Evolutionary conservation across 2,113 vertebrate genomes (phyloP).

Genomic region (Dipodomys spectabilis): DNA sequence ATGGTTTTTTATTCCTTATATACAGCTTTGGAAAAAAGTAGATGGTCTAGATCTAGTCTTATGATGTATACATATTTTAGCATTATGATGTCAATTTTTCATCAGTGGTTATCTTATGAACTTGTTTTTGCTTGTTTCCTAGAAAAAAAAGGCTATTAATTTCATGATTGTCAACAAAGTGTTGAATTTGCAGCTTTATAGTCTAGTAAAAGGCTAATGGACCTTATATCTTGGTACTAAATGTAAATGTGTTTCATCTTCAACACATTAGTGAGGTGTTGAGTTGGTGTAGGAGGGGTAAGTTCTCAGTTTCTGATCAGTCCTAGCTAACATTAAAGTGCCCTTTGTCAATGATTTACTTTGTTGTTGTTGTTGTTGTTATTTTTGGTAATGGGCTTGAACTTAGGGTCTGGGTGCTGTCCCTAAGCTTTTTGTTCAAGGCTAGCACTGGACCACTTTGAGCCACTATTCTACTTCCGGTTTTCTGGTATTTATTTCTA

Average conservation of each 20-base stretch:
- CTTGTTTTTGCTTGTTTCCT: neutral
- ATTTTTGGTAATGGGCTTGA: too few relatives aligned
- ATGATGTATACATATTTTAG: neutral
- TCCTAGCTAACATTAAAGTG: neutral
- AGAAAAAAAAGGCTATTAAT: conserved; percentile 15
- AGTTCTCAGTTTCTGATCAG: neutral
- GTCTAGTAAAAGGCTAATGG: neutral
- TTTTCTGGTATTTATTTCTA: too few relatives aligned
- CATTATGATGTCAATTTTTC: neutral
- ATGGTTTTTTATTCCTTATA: neutral
- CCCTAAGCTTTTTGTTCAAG: too few relatives aligned
- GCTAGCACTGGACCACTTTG: too few relatives aligned
- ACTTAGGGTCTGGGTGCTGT: too few relatives aligned
- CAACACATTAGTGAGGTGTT: neutral
- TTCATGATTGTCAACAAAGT: neutral
- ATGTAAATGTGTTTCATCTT: neutral
- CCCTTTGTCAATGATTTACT: neutral
- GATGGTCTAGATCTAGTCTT: neutral
- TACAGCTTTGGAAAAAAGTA: neutral
- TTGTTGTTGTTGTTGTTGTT: neutral
- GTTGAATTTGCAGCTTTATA: neutral
- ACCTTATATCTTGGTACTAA: neutral
- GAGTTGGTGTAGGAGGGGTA: neutral
- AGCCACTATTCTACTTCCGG: too few relatives aligned
- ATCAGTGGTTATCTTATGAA: neutral